Conservation (phyloP, 1,140 invertebrate species). For the Philotrypesis tridentata region DNA sequence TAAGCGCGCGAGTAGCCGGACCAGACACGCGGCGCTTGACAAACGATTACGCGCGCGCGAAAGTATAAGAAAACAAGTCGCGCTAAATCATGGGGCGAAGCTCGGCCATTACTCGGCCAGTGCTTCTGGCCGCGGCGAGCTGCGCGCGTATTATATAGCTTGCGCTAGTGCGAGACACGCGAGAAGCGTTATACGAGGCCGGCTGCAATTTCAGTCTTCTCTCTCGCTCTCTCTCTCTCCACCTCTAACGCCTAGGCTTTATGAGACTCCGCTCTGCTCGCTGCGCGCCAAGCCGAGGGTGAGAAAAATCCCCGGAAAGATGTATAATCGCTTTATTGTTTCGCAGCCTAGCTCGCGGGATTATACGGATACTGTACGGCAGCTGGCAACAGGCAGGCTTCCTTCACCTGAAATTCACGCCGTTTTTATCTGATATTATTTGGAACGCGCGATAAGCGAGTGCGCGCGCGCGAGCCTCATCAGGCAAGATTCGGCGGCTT, state of each 20-base stretch:
- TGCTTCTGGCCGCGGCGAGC: background rate
- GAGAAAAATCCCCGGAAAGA: background rate
- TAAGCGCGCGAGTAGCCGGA: background rate
- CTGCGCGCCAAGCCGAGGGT: background rate
- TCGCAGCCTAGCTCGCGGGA: too few species aligned
- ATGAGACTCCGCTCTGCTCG: background rate
- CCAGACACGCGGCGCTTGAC: slow-evolving; percentile 51
- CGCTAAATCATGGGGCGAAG: slow-evolving; percentile 61
- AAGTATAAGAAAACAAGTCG: slow-evolving; percentile 61
- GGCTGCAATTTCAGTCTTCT: background rate
- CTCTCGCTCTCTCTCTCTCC: too few species aligned
- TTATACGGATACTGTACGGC: too few species aligned
- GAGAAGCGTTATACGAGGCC: background rate
- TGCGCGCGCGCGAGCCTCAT: too few species aligned
- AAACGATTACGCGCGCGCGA: slow-evolving; percentile 61
- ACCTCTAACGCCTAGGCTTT: too few species aligned
- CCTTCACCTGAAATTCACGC: too few species aligned
- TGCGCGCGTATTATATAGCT: background rate
- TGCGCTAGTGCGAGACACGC: background rate
- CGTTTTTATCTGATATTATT: too few species aligned
- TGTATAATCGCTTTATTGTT: background rate
- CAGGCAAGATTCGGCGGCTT: background rate
- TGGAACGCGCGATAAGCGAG: too few species aligned
- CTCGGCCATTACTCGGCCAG: slow-evolving; percentile 4
- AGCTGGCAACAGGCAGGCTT: too few species aligned